phyloP scores from a whole-genome alignment of 1,140 invertebrate genomes.

The Forficula auricularia region DNA sequence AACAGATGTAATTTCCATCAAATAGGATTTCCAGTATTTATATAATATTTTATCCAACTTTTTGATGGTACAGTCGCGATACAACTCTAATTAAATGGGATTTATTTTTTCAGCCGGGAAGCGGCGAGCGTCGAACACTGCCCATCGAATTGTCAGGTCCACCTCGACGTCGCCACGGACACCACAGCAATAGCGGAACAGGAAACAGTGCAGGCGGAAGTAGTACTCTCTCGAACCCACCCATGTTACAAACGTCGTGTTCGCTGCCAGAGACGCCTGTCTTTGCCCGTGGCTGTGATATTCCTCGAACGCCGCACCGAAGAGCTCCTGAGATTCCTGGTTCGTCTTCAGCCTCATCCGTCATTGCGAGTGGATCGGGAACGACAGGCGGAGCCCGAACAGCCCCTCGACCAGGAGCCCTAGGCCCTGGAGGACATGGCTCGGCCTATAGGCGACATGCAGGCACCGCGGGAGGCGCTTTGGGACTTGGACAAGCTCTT shows the following conservation, averaged over 20 bases:
- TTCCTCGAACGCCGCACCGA: conserved; percentile 46
- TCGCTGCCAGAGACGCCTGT: conserved; percentile 68
- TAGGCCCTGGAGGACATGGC: neutral
- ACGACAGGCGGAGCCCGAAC: conserved; percentile 1
- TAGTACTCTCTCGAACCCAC: no score
- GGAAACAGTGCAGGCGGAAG: no score
- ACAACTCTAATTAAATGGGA: no score
- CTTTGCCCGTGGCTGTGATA: conserved; percentile 57
- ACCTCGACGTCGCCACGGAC: conserved; percentile 20
- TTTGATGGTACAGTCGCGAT: no score
- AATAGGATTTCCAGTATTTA: no score
- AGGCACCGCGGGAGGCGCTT: no score
- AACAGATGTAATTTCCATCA: no score
- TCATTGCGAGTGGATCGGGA: conserved; percentile 1
- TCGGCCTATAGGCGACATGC: no score
- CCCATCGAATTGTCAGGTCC: conserved; percentile 43
- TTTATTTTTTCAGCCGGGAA: neutral
- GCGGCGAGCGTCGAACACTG: conserved; percentile 44
- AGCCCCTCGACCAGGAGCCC: neutral
- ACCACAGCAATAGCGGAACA: no score
- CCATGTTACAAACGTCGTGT: conserved; percentile 53
- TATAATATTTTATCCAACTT: no score
- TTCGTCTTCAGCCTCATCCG: conserved; percentile 6
- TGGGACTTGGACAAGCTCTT: conserved; percentile 41
- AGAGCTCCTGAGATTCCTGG: conserved; percentile 16